Conservation (phyloP, 2,888 invertebrate genomes). For the Pyrrhosoma nymphula region DNA sequence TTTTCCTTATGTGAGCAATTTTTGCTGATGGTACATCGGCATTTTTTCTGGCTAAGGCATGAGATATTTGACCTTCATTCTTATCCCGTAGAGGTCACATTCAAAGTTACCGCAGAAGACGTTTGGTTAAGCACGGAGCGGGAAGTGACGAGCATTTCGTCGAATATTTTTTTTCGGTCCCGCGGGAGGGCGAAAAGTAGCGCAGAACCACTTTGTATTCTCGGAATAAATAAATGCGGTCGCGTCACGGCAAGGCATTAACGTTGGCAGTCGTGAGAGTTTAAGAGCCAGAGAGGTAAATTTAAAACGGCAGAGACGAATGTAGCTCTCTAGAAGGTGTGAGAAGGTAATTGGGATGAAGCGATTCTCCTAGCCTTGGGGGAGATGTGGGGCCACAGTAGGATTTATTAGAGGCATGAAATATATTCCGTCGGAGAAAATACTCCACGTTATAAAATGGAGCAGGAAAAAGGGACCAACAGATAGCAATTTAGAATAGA, state of each 20-base stretch:
- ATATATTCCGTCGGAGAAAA: background rate
- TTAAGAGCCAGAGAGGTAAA: background rate
- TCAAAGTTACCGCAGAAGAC: background rate
- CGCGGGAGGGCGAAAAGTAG: background rate
- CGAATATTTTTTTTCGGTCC: background rate
- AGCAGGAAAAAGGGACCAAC: no score
- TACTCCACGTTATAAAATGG: background rate
- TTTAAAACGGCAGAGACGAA: background rate
- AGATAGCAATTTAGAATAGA: no score
- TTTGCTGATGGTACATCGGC: no score
- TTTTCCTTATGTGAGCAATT: no score
- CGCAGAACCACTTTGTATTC: background rate
- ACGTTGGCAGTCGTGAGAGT: background rate
- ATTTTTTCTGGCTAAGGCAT: no score
- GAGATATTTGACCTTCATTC: no score
- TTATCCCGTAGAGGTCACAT: no score
- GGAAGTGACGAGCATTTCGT: background rate
- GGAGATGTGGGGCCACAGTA: background rate
- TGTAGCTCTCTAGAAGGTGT: background rate
- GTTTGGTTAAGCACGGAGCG: background rate
- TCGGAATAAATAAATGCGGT: background rate
- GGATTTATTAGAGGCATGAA: background rate
- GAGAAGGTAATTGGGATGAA: background rate
- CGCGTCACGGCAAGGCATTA: background rate
- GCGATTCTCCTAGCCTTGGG: background rate